Percentiles rank a stretch among this genome's conserved stretches.
Evolutionary conservation across 2,113 vertebrate genomes (phyloP).

Genomic region (Shinisaurus crocodilurus): DNA sequence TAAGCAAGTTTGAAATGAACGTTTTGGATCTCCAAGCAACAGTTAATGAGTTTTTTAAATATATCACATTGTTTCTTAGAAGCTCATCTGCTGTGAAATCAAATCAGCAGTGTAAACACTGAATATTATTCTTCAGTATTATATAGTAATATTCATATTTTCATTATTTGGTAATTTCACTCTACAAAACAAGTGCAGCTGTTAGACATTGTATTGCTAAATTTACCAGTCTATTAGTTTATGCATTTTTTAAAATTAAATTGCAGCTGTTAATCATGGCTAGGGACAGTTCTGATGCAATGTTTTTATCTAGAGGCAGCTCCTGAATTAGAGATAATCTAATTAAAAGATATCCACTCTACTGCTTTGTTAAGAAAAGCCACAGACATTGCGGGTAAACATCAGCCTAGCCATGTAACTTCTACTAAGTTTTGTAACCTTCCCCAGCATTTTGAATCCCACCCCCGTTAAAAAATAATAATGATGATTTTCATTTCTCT

Average conservation of each 20-base stretch:
- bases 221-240: background rate
- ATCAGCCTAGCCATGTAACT: background rate
- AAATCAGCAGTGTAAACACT: slow-evolving; percentile 33
- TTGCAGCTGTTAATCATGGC: background rate
- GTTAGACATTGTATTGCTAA: slow-evolving; percentile 1
- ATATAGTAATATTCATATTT: background rate
- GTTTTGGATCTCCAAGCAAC: slow-evolving; percentile 46
- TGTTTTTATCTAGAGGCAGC: background rate
- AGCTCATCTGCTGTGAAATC: slow-evolving; percentile 44
- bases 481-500: background rate
- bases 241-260: background rate
- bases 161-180: slow-evolving; percentile 38
- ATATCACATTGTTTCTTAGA: slow-evolving; percentile 21
- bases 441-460: background rate
- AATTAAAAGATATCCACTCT: background rate
- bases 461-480: no score
- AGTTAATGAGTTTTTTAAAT: slow-evolving; percentile 51
- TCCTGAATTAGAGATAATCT: background rate
- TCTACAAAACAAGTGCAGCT: slow-evolving; percentile 44
- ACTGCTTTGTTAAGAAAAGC: background rate
- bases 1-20: slow-evolving; percentile 44
- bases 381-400: background rate
- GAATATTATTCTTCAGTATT: slow-evolving; percentile 18
- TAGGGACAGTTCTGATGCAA: background rate
- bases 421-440: background rate